Base-by-base conservation (phyloP, 2,888 invertebrate genomes). In the Eupithecia vulgata region DNA sequence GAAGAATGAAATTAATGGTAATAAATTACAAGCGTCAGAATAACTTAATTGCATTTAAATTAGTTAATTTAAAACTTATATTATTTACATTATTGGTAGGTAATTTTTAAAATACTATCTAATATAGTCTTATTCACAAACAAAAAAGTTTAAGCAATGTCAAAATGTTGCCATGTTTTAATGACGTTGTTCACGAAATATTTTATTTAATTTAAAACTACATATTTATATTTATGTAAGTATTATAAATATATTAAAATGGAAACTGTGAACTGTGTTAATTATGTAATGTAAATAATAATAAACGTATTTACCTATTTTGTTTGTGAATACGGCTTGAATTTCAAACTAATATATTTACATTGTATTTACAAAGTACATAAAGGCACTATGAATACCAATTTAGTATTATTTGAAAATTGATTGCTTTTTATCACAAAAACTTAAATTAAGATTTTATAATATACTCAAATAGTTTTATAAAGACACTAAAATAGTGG, bases 11-110 rank as follows among this genome's bases (percentile, higher is more conserved):
- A 80, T 74, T 79, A 82, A 76, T 78, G 78, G 78, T 82, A 85
- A 90, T 88, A 90, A 90, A 88, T 89, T 87, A 90, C 79, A 85
- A 86, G 87, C 87, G 78, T 79, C 75, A 75, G 78, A 82, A 84
- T 87, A 85, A 86, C 73, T 85, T 84, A 86, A 78, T 83, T 81
- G 82, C 80, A 81, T 80, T 84, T 82, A 82, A 88, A 84, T 85
- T 83, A 75, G 84, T 81, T 83, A 80, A 82, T 76, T 81, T 83
- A 80, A 82, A 75, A 75, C 72, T 80, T 70, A 75, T 64, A 67
- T 83, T 87, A 87, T 87, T 83, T 87, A 88, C 86, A 87, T 80
- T 76, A 81, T 82, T 87, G 86, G 86, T 88, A 86, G 65, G 37
- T 40, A 82, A 83, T 76, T 74, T 62, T 74, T 74, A 81, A 68